These are phyloP conservation scores for Eremophila alpestris DNA, from an alignment of 2,797 vertebrate genomes.

Conservation along the genomic window DNA sequence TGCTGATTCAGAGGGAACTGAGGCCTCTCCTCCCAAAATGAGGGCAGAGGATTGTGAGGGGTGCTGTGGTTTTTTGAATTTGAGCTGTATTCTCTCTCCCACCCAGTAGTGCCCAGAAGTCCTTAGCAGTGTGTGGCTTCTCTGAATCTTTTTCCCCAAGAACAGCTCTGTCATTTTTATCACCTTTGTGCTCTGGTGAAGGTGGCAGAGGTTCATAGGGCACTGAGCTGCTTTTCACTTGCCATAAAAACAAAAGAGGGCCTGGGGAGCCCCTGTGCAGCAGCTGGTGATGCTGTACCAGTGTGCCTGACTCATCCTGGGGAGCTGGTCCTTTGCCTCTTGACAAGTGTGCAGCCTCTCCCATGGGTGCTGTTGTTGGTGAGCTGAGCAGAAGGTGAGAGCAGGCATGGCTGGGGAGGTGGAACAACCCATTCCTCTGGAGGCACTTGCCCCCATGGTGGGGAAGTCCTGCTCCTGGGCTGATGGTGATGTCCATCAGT, in stretches of 20 bases:
- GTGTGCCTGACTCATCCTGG: not conserved
- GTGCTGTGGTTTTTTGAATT: not conserved
- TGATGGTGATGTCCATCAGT: not conserved
- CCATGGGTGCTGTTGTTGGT: accelerated
- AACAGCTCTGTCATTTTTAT: not conserved
- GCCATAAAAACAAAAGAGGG: not conserved
- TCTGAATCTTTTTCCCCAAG: not conserved
- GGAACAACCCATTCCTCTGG: not conserved
- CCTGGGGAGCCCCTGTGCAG: not conserved
- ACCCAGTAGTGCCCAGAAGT: not conserved
- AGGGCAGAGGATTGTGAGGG: not conserved
- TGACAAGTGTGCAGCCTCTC: not conserved
- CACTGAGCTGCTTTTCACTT: not conserved
- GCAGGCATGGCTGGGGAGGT: accelerated
- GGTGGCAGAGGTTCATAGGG: not conserved
- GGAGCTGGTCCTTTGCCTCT: not conserved
- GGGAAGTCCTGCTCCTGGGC: not conserved
- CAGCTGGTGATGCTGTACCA: not conserved
- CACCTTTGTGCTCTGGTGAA: not conserved
- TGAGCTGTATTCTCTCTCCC: not conserved
- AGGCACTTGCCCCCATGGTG: accelerated
- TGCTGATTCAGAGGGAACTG: not conserved
- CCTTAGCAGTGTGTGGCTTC: not conserved
- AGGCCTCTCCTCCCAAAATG: not conserved
- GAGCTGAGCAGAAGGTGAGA: not conserved